Evolutionary conservation across 1,140 invertebrate species (phyloP).

Genomic region (Brachionus paranguensis): DNA sequence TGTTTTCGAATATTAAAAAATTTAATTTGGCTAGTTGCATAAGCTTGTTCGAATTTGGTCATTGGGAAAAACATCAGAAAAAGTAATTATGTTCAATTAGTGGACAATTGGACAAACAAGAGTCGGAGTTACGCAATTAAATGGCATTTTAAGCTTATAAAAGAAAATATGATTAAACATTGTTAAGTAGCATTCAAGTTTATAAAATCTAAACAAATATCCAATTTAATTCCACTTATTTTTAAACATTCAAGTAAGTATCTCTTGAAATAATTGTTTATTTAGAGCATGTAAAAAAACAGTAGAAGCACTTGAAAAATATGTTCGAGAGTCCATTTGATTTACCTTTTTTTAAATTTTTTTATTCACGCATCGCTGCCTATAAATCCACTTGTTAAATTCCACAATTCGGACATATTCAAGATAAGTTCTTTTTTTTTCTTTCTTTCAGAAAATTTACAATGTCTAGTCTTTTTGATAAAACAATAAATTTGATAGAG

Average conservation of each 20-base stretch:
- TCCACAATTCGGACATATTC: neutral
- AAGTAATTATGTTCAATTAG: neutral
- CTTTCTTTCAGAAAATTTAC: neutral
- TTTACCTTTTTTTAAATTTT: neutral
- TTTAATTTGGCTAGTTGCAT: neutral
- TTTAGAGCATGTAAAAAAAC: neutral
- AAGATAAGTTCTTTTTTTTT: neutral
- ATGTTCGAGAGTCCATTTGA: slow-evolving; percentile 10
- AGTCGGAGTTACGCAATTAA: neutral
- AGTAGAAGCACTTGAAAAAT: slow-evolving; percentile 15
- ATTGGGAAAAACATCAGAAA: neutral
- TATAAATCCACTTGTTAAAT: slow-evolving; percentile 7
- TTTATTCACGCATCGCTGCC: neutral
- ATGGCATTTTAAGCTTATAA: neutral
- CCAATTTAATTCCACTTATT: slow-evolving; percentile 1
- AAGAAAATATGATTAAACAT: slow-evolving; percentile 2
- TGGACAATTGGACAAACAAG: neutral
- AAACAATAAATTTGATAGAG: neutral
- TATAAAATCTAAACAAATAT: neutral
- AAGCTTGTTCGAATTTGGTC: neutral
- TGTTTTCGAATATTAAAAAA: neutral
- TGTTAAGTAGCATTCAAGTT: neutral
- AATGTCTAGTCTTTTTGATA: neutral
- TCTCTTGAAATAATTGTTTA: slow-evolving; percentile 8
- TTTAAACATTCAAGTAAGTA: neutral